phyloP scores from a whole-genome alignment of 1,140 invertebrate species.

The Reticulitermes speratus region DNA sequence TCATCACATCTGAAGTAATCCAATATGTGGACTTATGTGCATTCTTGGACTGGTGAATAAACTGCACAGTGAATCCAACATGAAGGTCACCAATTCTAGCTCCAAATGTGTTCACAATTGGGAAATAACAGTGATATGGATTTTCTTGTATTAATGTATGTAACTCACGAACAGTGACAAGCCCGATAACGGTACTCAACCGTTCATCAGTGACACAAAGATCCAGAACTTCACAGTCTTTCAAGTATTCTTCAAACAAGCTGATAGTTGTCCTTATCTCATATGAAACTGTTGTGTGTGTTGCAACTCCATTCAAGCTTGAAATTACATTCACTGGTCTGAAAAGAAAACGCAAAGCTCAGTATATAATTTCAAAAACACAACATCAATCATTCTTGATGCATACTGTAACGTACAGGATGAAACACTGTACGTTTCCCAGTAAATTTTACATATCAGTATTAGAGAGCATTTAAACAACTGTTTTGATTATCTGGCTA shows the following conservation, averaged over 20 bases:
- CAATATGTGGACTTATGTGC: too few relatives aligned
- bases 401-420: too few relatives aligned
- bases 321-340: conserved; percentile 31
- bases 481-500: too few relatives aligned
- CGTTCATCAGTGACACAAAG: conserved; percentile 41
- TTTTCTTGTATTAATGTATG: background rate
- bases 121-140: background rate
- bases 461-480: too few relatives aligned
- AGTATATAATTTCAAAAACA: background rate
- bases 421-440: too few relatives aligned
- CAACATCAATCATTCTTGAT: background rate
- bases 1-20: too few relatives aligned
- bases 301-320: conserved; percentile 30
- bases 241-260: conserved; percentile 47
- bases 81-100: background rate
- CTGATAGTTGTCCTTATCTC: conserved; percentile 44
- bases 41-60: too few relatives aligned
- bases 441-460: too few relatives aligned
- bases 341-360: background rate
- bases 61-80: background rate
- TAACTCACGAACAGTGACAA: background rate
- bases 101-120: conserved; percentile 40
- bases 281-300: conserved; percentile 42
- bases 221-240: conserved; percentile 46
- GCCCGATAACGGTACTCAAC: conserved; percentile 27